Base-by-base conservation (phyloP, 1,140 invertebrate species). In the Monochamus saltuarius region DNA sequence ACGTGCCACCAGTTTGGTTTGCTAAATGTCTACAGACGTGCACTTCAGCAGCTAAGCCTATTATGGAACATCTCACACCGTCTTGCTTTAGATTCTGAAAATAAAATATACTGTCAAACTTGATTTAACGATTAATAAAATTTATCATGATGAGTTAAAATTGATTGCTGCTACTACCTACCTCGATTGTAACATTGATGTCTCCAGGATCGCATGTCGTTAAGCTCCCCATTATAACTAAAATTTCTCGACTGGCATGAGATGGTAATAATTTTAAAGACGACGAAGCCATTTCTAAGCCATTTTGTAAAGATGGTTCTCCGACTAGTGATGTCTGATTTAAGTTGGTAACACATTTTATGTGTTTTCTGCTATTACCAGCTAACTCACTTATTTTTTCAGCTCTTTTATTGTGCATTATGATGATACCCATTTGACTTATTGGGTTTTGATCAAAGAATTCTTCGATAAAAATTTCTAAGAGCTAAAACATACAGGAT, bases 401-500 rank as follows among this genome's bases (percentile, higher is more conserved):
- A 13, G 95, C 93, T 70, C 94, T 82, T 79, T 98, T 98, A 71
- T 97, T 97, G 69, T 89, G 89, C 56, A 95, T 92, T 10, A 88
- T 79, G 66, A 99, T 91, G 46, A 99, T 82, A 16, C 96, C 97
- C 42, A 99, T 78, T 78, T 99, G 97, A 77, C 94, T 96, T 49
- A 99, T 95, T 38, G 97, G 97, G 81, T 99, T 99, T 80, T 98
- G 94, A 78, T 99, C 95, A 79, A 99, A 97, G 75, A 92, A 99
- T 79, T 98, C 95, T 67, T 96, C 91, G 54, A 99, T 87, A 77
- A 98, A 99, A 63, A 87, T 86, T 80, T 98, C 92, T 50, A 98
- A 74, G 19, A 97, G 79, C 92, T 97, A 73, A 62, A 82, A 81
- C 77, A 29, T 29, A 29, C 6, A n/a, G n/a, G n/a, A n/a, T n/a